Evolutionary conservation across 2,888 invertebrate genomes (phyloP), one percentile per base, ranked within the genome.

Genomic region (Tinea semifulvella): DNA sequence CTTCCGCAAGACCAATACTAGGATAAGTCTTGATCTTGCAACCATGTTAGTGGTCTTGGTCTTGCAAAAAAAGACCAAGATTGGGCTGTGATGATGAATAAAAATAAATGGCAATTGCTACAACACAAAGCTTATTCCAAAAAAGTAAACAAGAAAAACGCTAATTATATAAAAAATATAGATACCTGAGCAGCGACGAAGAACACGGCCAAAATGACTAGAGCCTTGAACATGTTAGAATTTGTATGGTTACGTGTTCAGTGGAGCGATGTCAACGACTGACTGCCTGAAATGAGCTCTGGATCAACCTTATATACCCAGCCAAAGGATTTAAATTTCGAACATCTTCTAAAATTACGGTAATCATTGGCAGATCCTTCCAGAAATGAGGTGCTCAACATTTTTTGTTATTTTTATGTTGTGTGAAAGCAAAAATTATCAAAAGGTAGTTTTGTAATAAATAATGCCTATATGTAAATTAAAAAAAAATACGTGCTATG

Each of bases 121-220:
- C n/a, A n/a, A n/a, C n/a, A n/a, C n/a, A n/a, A n/a, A n/a, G n/a
- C n/a, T n/a, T n/a, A n/a, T n/a, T n/a, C n/a, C n/a, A n/a, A n/a
- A n/a, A n/a, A n/a, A n/a, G n/a, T n/a, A n/a, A n/a, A n/a, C n/a
- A n/a, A n/a, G n/a, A n/a, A 36, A 43, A 45, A 8, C 8, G 43
- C 26, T 46, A 35, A 42, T 43, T 43, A 3, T 43, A 8, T 38
- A 28, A 40, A 35, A n/a, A 22, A 28, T 25, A 50, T 65, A 27
- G 10, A 65, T 46, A 79, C 79, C 69, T 74, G 74, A 44, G 63
- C 79, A 40, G 65, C 55, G 28, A 80, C 64, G 16, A 80, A 49
- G 63, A 74, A 77, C 47, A 70, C 59, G 20, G 69, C 76, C 39
- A 81, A 52, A 4, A 80, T 66, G 5, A 80, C 19, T 27, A 79